A percentile compares a stretch with the other conserved stretches of the same genome.
These are phyloP conservation scores for Syngnathus scovelli DNA, from an alignment of 2,113 vertebrate species.

Conservation along the genomic window DNA sequence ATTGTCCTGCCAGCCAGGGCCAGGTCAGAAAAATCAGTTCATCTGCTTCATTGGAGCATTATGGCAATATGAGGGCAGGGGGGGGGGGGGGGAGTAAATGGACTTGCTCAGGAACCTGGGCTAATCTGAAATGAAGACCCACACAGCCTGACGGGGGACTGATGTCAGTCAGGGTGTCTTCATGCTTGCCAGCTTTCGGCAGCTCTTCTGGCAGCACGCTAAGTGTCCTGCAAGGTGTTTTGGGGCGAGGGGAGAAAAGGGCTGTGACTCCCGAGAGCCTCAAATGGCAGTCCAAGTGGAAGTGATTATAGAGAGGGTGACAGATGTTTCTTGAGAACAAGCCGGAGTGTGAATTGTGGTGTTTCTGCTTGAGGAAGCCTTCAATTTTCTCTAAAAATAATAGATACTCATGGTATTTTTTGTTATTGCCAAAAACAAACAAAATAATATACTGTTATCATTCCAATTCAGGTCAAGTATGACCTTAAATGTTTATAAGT, in stretches of 20 bases:
- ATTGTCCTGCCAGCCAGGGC: constrained; percentile 48
- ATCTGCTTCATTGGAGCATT: constrained; percentile 54
- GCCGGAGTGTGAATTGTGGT: neutral
- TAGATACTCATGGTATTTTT: neutral
- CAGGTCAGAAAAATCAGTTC: constrained; percentile 54
- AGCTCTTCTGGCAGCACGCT: constrained; percentile 32
- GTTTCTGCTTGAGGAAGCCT: constrained; percentile 4
- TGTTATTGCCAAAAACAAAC: neutral
- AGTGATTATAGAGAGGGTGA: constrained; percentile 16
- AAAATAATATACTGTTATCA: neutral
- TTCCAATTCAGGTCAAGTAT: neutral
- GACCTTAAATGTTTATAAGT: neutral
- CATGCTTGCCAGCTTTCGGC: constrained; percentile 41
- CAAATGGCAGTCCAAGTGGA: constrained; percentile 29
- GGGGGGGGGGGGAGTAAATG: constrained; percentile 55
- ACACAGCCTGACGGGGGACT: neutral
- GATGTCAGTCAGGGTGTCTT: constrained; percentile 32
- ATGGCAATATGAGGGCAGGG: constrained; percentile 33
- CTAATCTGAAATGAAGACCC: constrained; percentile 23
- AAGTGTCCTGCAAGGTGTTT: constrained; percentile 36
- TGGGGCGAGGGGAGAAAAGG: constrained; percentile 12
- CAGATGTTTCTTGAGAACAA: constrained; percentile 18
- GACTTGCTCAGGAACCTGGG: constrained; percentile 44
- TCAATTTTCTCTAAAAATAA: constrained; percentile 9
- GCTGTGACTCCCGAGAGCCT: constrained; percentile 22